Base-by-base conservation (phyloP, 2,888 invertebrate species). In the Drosophila phalerata region DNA sequence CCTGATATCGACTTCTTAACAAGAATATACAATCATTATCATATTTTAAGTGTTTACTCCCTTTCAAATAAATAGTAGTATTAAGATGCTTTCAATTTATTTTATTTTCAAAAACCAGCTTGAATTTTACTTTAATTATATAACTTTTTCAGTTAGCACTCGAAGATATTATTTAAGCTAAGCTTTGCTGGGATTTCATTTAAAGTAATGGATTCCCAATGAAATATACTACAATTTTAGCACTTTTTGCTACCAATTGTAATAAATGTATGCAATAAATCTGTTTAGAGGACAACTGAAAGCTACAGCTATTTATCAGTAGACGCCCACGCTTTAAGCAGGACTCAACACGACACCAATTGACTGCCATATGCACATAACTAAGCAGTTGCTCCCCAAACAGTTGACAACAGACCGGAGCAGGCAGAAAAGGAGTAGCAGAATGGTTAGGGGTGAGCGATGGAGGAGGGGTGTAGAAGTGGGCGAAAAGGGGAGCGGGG, bases 321-420 rank as follows among this genome's bases (percentile, higher is more conserved):
- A 52, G 47, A 32, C 53, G 43, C 49, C 67, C 45, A 52, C 45
- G 28, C 60, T 51, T 30, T 38, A 52, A 42, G 52, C 61, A 45
- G 67, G 60, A 52, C 43, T 30, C 61, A 53, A 72, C 62, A 84
- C 79, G 85, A 76, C 81, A 76, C 79, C 81, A 84, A 82, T 85
- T 85, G 85, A 80, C 80, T 79, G 82, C 66, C 80, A 77, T 82
- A 82, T 82, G 82, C 82, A 79, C 85, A 82, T 79, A 82, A 84
- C 81, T 76, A 76, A 76, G 76, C 77, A 76, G 75, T 75, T 66
- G 68, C 72, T 66, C 74, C 71, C 74, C 60, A 71, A 75, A 70
- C 84, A 70, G 81, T 75, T 84, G 76, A 81, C 81, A 78, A 67
- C 55, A 25, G 55, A 43, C 42, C 28, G 8, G 11, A 38, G 15